Evolutionary conservation across 2,113 vertebrate species (phyloP), one percentile per base, ranked within the genome.

Genomic region (Brachionichthys hirsutus): DNA sequence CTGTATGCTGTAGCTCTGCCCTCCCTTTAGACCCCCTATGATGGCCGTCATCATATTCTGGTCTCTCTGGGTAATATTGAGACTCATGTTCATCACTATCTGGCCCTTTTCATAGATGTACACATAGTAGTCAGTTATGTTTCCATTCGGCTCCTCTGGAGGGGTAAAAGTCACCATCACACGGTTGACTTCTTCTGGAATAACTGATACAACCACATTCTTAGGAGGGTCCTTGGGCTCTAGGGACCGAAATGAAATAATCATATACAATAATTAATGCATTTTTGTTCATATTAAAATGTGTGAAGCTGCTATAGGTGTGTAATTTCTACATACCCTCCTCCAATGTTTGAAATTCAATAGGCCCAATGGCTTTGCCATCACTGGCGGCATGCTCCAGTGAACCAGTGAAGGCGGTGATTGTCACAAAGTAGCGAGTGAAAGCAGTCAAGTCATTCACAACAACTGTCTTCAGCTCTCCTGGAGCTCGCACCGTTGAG

Each of bases 191-290:
- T 94, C 92, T 9, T 94, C 91, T 12, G 94, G 94, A 70, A 95
- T 92, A 80, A 93, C 90, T 65, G 92, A 92, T 83, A 96, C 86
- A 0, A 90, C 93, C 87, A 99, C 69, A 12, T 98, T 97, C 82
- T 93, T 95, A 54, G 96, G 97, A 82, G 97, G 92, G 67, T 95
- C 94, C 87, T 92, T 95, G 34, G 96, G 96, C 43, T 92, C 97
- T 98, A 71, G 85, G 35, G 18, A 77, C 9, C 56, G 15, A 67
- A n/a, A 15, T 2, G 6, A 22, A 63, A 48, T 15, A 20, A 56
- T 38, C 7, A 51, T 2, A 18, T 0, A 30, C 9, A 52, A n/a
- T 34, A 30, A 14, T 30, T 14, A 20, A 12, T 18, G 1, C 24
- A 30, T 30, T 19, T 34, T 11, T 42, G 1, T 15, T 19, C 3